Base-by-base conservation (phyloP, 2,113 vertebrate species). In the Columba livia region DNA sequence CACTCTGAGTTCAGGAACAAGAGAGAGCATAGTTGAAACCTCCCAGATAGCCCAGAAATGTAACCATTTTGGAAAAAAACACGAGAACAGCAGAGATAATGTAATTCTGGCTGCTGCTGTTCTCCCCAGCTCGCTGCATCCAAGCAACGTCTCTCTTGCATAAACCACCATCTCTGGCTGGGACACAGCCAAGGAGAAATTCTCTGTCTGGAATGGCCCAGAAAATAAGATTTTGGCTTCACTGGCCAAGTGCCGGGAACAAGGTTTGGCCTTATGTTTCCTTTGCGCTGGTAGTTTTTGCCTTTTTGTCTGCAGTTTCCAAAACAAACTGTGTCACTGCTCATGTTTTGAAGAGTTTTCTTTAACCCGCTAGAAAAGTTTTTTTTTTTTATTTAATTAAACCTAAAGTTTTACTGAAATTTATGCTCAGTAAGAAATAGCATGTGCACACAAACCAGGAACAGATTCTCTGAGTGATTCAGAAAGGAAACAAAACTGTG, bases 401-500 rank as follows among this genome's bases (percentile, higher is more conserved):
- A 29, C 25, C 17, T 44, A 0, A 47, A 36, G 6, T 86, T 79
- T 47, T 54, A 57, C 28, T 42, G n/a, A 70, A 28, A 24, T 44
- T 64, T 24, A 14, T 66, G 12, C 72, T 73, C n/a, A 19, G 32
- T 62, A 58, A 71, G 53, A 79, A 87, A 42, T 4, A 89, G 38
- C 24, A 11, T 6, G 23, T 26, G 18, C 15, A 10, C 0, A 0
- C 65, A 5, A 66, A 83, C 25, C 3, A 11, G 21, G 20, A 15
- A 21, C 44, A 61, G 32, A 6, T 44, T 58, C 48, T 69, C 24
- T 3, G 11, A 54, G 26, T 64, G 25, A 81, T 58, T 67, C 57
- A 53, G 69, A 72, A 81, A 8, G 17, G 50, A 82, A 91, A 54
- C 18, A 18, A 5, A 47, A 47, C 4, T 32, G 23, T 4, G 71